phyloP scores from a whole-genome alignment of 1,140 invertebrate genomes.

The Drosophila willistoni region DNA sequence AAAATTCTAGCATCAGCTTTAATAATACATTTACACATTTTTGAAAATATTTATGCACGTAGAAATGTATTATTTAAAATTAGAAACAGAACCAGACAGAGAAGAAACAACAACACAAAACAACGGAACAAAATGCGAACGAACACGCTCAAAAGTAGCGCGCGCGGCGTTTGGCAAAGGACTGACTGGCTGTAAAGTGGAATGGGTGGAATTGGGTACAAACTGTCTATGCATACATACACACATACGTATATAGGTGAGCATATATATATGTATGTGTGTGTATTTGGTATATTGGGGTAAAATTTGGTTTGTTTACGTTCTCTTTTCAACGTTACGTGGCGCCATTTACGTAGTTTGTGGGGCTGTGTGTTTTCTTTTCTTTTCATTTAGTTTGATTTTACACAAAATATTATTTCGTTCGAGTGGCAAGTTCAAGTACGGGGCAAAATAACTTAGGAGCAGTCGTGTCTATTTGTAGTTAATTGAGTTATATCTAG shows the following conservation, averaged over 20 bases:
- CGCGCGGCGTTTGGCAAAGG: slow-evolving; percentile 56
- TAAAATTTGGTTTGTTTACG: slow-evolving; percentile 6
- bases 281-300: neutral
- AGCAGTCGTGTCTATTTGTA: neutral
- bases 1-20: neutral
- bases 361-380: neutral
- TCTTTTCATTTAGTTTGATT: neutral
- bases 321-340: neutral
- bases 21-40: slow-evolving; percentile 15
- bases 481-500: slow-evolving; percentile 8
- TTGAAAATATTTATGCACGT: neutral
- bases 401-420: slow-evolving; percentile 1
- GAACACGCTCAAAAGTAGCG: slow-evolving; percentile 25
- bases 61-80: slow-evolving; percentile 7
- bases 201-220: slow-evolving; percentile 34
- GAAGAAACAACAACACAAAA: neutral
- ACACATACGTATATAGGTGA: neutral
- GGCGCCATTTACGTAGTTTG: slow-evolving; percentile 4
- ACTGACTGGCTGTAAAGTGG: slow-evolving; percentile 19
- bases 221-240: slow-evolving; percentile 19
- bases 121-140: neutral
- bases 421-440: slow-evolving; percentile 21
- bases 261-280: neutral
- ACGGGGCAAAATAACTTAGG: neutral
- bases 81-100: slow-evolving; percentile 5